Evolutionary conservation across 2,113 vertebrate genomes (phyloP).

Genomic region (Lutjanus erythropterus): DNA sequence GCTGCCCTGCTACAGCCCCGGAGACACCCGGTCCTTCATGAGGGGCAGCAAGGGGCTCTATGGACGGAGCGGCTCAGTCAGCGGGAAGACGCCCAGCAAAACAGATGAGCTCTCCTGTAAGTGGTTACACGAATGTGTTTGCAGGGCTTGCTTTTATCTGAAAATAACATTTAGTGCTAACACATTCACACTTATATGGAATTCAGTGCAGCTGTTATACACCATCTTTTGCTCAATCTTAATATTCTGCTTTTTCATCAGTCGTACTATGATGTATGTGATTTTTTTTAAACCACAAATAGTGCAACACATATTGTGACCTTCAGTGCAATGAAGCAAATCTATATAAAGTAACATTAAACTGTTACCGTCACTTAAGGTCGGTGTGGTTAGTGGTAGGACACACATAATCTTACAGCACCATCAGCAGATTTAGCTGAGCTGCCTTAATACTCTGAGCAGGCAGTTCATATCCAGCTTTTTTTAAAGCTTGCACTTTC

Average conservation of each 20-base stretch:
- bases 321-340: background rate
- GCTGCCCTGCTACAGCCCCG: constrained; percentile 83
- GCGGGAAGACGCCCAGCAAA: constrained; percentile 88
- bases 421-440: constrained; percentile 29
- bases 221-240: too few species aligned
- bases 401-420: background rate
- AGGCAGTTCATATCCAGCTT: background rate
- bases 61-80: constrained; percentile 89
- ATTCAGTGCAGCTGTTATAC: too few species aligned
- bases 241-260: background rate
- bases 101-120: constrained; percentile 86
- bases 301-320: background rate
- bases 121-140: constrained; percentile 26
- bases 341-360: background rate
- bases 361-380: background rate
- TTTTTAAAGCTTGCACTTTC: constrained; percentile 11
- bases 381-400: background rate
- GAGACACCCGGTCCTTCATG: constrained; percentile 88
- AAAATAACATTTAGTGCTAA: background rate
- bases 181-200: too few species aligned
- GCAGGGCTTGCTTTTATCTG: background rate
- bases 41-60: constrained; percentile 89
- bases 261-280: background rate
- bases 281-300: background rate
- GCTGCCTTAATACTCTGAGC: background rate